Conservation (phyloP, 2,888 invertebrate genomes). For the Caenorhabditis macrosperma region DNA sequence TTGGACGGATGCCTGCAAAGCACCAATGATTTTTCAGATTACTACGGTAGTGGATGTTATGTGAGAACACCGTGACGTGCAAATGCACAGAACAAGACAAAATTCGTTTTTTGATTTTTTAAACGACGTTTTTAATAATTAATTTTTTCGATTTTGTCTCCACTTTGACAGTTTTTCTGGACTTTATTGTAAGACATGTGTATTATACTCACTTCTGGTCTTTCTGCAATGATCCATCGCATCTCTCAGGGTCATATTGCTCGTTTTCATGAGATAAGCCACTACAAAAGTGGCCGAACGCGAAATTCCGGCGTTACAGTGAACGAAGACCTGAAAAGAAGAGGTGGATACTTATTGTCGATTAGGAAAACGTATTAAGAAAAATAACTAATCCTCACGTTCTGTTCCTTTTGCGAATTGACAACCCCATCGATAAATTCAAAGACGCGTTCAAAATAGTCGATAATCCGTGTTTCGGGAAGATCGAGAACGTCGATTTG, state of each 20-base stretch:
- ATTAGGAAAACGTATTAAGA: no score
- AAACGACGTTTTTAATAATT: no score
- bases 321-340: constrained; percentile 72
- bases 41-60: neutral
- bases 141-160: no score
- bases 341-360: neutral
- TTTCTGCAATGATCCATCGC: constrained; percentile 77
- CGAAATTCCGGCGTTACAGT: constrained; percentile 80
- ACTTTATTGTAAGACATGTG: no score
- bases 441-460: constrained; percentile 78
- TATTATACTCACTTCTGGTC: constrained; percentile 43
- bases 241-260: constrained; percentile 43
- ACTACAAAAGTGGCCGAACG: constrained; percentile 81
- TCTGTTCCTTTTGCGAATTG: neutral
- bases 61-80: neutral
- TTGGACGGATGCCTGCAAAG: constrained; percentile 70
- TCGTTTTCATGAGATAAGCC: constrained; percentile 80
- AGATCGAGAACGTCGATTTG: constrained; percentile 80
- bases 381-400: no score
- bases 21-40: constrained; percentile 16
- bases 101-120: no score
- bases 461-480: constrained; percentile 79
- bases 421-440: constrained; percentile 80
- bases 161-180: no score
- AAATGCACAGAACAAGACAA: neutral